Conservation (phyloP, 2,888 invertebrate genomes). For the Laspeyria flexula region DNA sequence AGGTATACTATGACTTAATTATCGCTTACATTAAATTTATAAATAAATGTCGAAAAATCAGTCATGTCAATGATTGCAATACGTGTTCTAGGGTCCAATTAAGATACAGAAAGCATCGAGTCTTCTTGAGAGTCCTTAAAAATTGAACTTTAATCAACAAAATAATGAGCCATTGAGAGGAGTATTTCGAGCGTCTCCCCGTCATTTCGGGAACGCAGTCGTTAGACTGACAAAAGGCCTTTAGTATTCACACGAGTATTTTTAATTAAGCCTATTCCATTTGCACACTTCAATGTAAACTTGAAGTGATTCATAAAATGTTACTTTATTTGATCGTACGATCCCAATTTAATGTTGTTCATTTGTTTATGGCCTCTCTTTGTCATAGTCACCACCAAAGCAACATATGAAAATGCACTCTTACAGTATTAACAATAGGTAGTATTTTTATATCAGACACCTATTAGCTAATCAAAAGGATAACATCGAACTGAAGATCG, state of each 20-base stretch:
- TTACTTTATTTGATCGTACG: background rate
- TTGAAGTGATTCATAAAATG: slow-evolving; percentile 19
- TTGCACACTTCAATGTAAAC: slow-evolving; percentile 37
- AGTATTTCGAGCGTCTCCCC: slow-evolving; percentile 1
- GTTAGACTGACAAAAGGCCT: slow-evolving; percentile 33
- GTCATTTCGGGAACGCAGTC: slow-evolving; percentile 11
- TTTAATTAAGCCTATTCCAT: slow-evolving; percentile 52
- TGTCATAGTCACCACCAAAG: too few relatives aligned
- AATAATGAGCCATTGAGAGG: background rate
- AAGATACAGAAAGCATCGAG: background rate
- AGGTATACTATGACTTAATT: too few relatives aligned
- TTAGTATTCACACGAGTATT: slow-evolving; percentile 39
- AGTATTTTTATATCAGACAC: too few relatives aligned
- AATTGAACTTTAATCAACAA: slow-evolving; percentile 4
- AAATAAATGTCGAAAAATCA: too few relatives aligned
- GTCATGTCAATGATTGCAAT: too few relatives aligned
- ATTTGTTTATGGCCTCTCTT: too few relatives aligned
- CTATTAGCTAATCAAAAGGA: too few relatives aligned
- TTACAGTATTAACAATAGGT: too few relatives aligned
- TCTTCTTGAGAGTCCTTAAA: background rate
- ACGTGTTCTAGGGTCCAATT: background rate
- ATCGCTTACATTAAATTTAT: too few relatives aligned
- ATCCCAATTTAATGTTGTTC: too few relatives aligned
- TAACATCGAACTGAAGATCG: too few relatives aligned
- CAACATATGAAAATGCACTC: too few relatives aligned